Conservation (phyloP, 92 coral and sea anemone species). For the Metridium senile region DNA sequence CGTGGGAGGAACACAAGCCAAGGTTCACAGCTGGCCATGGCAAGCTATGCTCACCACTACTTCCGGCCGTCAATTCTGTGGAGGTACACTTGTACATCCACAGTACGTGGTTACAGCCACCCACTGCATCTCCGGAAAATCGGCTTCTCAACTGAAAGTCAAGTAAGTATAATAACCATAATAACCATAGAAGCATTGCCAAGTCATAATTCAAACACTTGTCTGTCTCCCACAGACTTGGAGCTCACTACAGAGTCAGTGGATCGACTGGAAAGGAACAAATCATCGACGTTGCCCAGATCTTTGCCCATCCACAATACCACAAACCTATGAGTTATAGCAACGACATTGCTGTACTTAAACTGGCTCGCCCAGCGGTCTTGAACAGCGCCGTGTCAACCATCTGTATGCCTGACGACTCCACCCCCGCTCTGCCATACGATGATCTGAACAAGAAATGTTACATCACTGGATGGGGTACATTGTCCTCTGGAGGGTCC, state of each 20-base stretch:
- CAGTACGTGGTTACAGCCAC: constrained; percentile 66
- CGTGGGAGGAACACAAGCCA: constrained; percentile 51
- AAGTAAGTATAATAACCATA: constrained; percentile 12
- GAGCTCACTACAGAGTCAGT: constrained; percentile 30
- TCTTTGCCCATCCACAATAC: constrained; percentile 28
- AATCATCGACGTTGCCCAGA: constrained; percentile 31
- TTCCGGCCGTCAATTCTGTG: constrained; percentile 46
- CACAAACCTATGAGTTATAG: constrained; percentile 21
- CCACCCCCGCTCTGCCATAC: constrained; percentile 23
- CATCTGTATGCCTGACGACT: constrained; percentile 29
- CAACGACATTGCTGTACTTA: constrained; percentile 48
- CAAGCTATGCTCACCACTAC: constrained; percentile 47
- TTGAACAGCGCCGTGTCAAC: constrained; percentile 33
- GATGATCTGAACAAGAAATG: constrained; percentile 36
- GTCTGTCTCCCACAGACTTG: constrained; percentile 16
- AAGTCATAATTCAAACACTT: neutral
- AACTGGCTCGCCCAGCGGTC: constrained; percentile 37
- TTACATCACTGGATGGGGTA: constrained; percentile 59
- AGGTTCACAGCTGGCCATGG: constrained; percentile 61
- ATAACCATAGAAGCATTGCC: neutral
- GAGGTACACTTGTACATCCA: constrained; percentile 58
- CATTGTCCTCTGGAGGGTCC: constrained; percentile 40
- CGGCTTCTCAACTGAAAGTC: constrained; percentile 20
- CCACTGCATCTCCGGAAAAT: constrained; percentile 37
- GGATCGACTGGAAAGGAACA: constrained; percentile 40